Conservation (phyloP, 2,888 invertebrate species). For the Encarsia formosa region DNA sequence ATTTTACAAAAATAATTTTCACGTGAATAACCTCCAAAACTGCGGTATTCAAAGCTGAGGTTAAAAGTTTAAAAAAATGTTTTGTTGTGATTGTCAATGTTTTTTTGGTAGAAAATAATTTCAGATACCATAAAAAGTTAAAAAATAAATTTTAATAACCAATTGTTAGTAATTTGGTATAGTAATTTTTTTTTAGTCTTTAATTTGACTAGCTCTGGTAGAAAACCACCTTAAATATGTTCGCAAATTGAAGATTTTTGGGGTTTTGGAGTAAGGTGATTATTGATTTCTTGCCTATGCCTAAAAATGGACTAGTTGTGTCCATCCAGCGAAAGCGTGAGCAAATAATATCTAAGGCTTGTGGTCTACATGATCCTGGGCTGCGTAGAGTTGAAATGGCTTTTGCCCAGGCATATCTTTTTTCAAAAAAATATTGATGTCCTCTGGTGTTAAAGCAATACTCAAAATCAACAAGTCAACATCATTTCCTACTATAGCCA, state of each 20-base stretch:
- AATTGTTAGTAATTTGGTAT: too few relatives aligned
- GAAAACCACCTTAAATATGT: too few relatives aligned
- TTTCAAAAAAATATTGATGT: background rate
- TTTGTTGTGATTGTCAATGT: too few relatives aligned
- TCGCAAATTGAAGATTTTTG: conserved; percentile 1
- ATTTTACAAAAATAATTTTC: too few relatives aligned
- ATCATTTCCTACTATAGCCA: conserved; percentile 23
- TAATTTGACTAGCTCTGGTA: too few relatives aligned
- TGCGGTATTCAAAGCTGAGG: too few relatives aligned
- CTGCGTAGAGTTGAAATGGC: background rate
- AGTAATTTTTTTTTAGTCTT: too few relatives aligned
- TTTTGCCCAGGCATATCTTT: background rate
- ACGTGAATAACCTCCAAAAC: too few relatives aligned
- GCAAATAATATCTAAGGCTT: conserved; percentile 5
- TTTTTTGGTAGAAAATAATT: too few relatives aligned
- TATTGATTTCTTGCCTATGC: conserved; percentile 13
- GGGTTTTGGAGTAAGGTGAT: background rate
- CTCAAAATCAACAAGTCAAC: conserved; percentile 19
- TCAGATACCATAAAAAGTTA: too few relatives aligned
- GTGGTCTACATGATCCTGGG: background rate
- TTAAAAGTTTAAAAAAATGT: too few relatives aligned
- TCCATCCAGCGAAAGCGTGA: conserved; percentile 12
- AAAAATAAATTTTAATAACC: too few relatives aligned
- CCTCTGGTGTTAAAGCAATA: conserved; percentile 1
- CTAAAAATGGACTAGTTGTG: conserved; percentile 2